phyloP scores from a whole-genome alignment of 2,888 invertebrate genomes.

The Hetaerina titia region DNA sequence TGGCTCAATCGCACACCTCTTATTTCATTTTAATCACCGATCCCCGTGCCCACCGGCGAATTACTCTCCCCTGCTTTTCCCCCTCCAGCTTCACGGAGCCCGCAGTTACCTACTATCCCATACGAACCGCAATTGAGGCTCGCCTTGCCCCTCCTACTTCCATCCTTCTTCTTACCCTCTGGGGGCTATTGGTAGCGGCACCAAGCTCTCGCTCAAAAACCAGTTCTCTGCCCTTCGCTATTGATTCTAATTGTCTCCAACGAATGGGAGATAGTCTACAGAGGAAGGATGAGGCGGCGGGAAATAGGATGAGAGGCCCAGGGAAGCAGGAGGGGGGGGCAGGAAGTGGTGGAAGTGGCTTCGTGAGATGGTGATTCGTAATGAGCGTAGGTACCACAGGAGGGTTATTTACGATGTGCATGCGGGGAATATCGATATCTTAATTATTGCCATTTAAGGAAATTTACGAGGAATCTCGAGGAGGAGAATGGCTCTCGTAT shows the following conservation, averaged over 20 bases:
- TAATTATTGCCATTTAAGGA: conserved; percentile 66
- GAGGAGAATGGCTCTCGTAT: conserved; percentile 33
- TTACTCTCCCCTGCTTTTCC: not conserved
- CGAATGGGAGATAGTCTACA: conserved; percentile 2
- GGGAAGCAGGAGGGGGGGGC: not conserved
- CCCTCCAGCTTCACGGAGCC: too few relatives aligned
- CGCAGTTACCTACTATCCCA: not conserved
- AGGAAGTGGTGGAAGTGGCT: conserved; percentile 28
- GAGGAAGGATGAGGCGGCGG: not conserved
- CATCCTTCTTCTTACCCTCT: not conserved
- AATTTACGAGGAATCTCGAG: conserved; percentile 61
- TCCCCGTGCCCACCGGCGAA: not conserved
- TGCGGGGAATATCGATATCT: conserved; percentile 52
- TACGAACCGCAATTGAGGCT: conserved; percentile 1
- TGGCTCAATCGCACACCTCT: conserved; percentile 13
- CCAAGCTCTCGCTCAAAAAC: conserved; percentile 27
- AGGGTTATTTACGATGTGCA: conserved; percentile 57
- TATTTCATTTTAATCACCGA: conserved; percentile 43
- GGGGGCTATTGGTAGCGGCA: conserved; percentile 47
- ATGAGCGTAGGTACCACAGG: conserved; percentile 37
- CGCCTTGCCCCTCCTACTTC: not conserved
- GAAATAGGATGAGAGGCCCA: not conserved
- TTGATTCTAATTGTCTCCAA: conserved; percentile 66
- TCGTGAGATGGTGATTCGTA: conserved; percentile 42
- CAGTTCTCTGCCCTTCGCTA: conserved; percentile 30